Conservation (phyloP, 2,797 vertebrate genomes). For the Tachyglossus aculeatus region DNA sequence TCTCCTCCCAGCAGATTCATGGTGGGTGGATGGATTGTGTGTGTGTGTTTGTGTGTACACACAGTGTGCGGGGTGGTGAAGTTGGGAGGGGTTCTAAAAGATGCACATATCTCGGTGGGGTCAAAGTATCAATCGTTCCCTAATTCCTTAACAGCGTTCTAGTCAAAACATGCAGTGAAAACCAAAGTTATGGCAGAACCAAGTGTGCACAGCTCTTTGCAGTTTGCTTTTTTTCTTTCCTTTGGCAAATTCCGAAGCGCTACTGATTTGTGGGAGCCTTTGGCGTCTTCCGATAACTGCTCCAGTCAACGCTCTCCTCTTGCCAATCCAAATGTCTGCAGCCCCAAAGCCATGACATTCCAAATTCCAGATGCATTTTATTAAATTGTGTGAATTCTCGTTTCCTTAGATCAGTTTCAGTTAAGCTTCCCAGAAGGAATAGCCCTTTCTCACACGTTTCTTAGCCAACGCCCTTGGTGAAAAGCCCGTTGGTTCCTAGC, state of each 20-base stretch:
- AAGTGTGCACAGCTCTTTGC: too few species aligned
- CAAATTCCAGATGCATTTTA: background rate
- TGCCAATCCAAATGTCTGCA: background rate
- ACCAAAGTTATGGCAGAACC: too few species aligned
- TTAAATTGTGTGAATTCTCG: background rate
- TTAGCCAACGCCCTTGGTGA: constrained; percentile 13
- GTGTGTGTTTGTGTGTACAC: too few species aligned
- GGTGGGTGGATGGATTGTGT: too few species aligned
- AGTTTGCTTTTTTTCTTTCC: background rate
- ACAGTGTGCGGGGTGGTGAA: too few species aligned
- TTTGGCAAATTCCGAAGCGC: background rate
- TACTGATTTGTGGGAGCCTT: background rate
- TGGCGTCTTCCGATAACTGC: background rate
- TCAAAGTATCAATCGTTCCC: too few species aligned
- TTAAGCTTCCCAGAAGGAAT: constrained; percentile 3
- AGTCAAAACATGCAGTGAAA: too few species aligned
- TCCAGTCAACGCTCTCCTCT: background rate
- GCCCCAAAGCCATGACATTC: background rate
- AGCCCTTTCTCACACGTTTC: constrained; percentile 23
- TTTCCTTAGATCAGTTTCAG: constrained; percentile 3
- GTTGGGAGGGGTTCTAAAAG: too few species aligned
- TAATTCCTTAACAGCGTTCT: too few species aligned
- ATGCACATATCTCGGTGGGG: too few species aligned
- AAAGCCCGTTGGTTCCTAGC: constrained; percentile 1
- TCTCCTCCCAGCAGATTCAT: too few species aligned